These are phyloP conservation scores for Papilio dardanus DNA, from an alignment of 1,140 invertebrate genomes.

Conservation along the genomic window DNA sequence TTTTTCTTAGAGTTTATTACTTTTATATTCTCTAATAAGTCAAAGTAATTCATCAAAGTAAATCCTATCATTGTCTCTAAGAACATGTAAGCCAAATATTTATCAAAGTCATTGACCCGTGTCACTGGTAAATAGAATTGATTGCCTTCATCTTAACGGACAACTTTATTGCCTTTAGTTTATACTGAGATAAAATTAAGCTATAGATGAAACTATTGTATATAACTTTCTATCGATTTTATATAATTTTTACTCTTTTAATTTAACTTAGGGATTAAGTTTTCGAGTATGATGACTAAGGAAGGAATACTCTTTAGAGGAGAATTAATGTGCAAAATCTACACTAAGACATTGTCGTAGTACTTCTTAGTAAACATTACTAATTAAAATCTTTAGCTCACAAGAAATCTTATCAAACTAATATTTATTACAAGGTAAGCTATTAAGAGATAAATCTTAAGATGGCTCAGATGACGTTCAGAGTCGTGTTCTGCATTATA, in stretches of 20 bases:
- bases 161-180: not conserved
- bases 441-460: not conserved
- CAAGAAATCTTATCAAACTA: not conserved
- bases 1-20: not conserved
- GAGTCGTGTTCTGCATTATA: conserved; percentile 6
- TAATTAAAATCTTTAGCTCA: not conserved
- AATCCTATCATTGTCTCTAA: not conserved
- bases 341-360: not conserved
- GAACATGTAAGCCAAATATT: not conserved
- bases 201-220: not conserved
- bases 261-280: not conserved
- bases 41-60: not conserved
- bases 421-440: not conserved
- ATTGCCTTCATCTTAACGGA: not conserved
- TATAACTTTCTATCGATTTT: not conserved
- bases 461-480: conserved; percentile 6
- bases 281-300: not conserved
- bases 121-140: not conserved
- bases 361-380: not conserved
- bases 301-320: not conserved
- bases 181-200: not conserved
- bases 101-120: not conserved
- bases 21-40: not conserved
- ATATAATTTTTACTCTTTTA: not conserved
- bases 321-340: not conserved